A percentile compares a stretch with the other conserved stretches of the same genome.
Evolutionary conservation across 2,888 invertebrate species (phyloP).

Genomic region (Volucella bombylans): DNA sequence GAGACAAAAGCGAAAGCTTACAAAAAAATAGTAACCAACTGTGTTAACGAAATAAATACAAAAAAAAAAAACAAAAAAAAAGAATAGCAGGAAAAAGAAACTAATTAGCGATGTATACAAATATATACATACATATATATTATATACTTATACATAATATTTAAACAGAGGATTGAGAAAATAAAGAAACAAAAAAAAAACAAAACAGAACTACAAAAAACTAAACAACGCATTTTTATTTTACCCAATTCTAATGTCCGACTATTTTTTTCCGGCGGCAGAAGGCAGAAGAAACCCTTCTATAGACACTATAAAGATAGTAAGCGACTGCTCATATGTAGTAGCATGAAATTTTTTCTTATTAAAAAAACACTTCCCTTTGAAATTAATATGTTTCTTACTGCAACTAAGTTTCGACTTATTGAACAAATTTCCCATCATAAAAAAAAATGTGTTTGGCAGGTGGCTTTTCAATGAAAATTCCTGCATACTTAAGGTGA

Average conservation of each 20-base stretch:
- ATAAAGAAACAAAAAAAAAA: slow-evolving; percentile 57
- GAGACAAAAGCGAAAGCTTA: slow-evolving; percentile 34
- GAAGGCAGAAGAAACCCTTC: too few relatives aligned
- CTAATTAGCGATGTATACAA: slow-evolving; percentile 59
- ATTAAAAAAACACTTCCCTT: too few relatives aligned
- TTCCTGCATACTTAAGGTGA: too few relatives aligned
- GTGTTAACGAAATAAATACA: slow-evolving; percentile 65
- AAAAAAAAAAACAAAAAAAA: slow-evolving; percentile 33
- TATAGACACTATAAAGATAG: too few relatives aligned
- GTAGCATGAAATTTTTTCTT: too few relatives aligned
- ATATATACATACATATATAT: slow-evolving; percentile 30
- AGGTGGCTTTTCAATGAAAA: too few relatives aligned
- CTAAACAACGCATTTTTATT: not conserved
- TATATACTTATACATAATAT: slow-evolving; percentile 54
- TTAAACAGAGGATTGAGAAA: slow-evolving; percentile 52
- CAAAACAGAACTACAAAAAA: slow-evolving; percentile 15
- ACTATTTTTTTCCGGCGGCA: too few relatives aligned
- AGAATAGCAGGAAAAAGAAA: slow-evolving; percentile 39
- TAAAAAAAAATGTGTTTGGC: too few relatives aligned
- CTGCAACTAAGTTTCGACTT: too few relatives aligned
- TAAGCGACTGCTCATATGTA: too few relatives aligned
- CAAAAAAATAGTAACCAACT: slow-evolving; percentile 54
- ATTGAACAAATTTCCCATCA: too few relatives aligned
- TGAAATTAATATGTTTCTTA: too few relatives aligned
- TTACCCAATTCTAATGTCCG: not conserved